Conservation (phyloP, 2,797 vertebrate species). For the Muscicapa striata region DNA sequence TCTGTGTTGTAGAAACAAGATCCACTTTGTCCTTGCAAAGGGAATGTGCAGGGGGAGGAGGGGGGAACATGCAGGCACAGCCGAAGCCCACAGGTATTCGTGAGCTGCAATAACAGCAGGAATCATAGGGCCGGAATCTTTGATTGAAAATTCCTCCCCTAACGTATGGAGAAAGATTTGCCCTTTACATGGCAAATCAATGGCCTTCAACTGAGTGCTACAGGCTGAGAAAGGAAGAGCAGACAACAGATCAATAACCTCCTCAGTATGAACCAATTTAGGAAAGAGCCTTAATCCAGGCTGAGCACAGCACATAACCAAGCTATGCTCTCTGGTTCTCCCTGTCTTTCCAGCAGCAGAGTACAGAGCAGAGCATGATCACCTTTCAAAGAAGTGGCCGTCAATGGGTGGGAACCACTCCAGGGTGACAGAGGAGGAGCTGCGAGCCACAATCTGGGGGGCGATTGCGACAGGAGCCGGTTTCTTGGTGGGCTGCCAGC, state of each 20-base stretch:
- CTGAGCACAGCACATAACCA: background rate
- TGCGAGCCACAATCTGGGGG: slow-evolving; percentile 90
- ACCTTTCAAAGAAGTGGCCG: slow-evolving; percentile 96
- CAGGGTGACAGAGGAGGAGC: slow-evolving; percentile 81
- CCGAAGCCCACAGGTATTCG: background rate
- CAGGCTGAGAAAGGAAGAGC: slow-evolving; percentile 55
- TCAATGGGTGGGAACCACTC: slow-evolving; percentile 98
- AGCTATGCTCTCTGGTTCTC: background rate
- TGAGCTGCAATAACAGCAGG: background rate
- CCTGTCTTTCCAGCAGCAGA: background rate
- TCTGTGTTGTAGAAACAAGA: background rate
- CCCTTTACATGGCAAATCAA: slow-evolving; percentile 63
- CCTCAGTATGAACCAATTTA: slow-evolving; percentile 18
- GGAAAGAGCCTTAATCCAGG: slow-evolving; percentile 26
- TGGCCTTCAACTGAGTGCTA: slow-evolving; percentile 47
- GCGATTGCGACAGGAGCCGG: slow-evolving; percentile 89
- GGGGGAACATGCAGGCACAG: background rate
- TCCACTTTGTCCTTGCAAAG: background rate
- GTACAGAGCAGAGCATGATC: slow-evolving; percentile 73
- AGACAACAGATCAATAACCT: slow-evolving; percentile 65
- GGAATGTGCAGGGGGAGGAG: background rate
- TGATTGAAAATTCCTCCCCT: slow-evolving; percentile 33
- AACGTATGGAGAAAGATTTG: slow-evolving; percentile 49
- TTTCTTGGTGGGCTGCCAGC: slow-evolving; percentile 89
- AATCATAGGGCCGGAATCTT: background rate